Evolutionary conservation across 92 coral and sea anemone genomes (phyloP).

Genomic region (Paragorgia papillata): DNA sequence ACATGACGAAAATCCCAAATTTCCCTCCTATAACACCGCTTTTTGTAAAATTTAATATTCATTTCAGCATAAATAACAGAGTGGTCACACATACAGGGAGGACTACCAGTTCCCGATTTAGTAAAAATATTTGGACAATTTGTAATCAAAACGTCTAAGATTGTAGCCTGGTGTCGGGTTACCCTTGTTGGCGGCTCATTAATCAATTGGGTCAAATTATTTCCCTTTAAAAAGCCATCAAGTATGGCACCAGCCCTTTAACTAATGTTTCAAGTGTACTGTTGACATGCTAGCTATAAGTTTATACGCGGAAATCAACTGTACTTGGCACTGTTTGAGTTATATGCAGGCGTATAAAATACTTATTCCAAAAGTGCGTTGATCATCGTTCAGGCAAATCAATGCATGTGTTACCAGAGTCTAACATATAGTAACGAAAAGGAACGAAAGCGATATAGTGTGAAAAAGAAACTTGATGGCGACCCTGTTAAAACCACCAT

Average conservation of each 20-base stretch:
- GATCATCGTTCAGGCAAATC: no score
- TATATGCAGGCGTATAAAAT: no score
- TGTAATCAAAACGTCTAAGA: conserved; percentile 37
- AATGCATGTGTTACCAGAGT: no score
- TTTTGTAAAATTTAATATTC: conserved; percentile 25
- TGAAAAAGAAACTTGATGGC: no score
- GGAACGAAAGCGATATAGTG: no score
- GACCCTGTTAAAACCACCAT: no score
- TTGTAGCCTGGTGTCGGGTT: conserved; percentile 11
- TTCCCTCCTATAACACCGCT: conserved; percentile 41
- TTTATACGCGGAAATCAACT: no score
- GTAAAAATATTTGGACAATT: conserved; percentile 49
- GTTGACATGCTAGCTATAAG: no score
- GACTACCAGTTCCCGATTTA: conserved; percentile 49
- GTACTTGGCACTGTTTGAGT: no score
- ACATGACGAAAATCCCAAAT: conserved; percentile 48
- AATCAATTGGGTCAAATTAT: conserved; percentile 2
- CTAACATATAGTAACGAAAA: no score
- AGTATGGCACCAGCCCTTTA: neutral
- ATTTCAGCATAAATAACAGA: conserved; percentile 34
- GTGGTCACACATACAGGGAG: conserved; percentile 59
- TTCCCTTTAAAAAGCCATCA: conserved; percentile 18
- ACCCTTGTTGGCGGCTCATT: conserved; percentile 32
- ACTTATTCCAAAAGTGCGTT: no score
- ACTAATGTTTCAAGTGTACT: no score